Evolutionary conservation across 35 echinoderm and acorn worm species (phyloP).

Genomic region (Apostichopus californicus): DNA sequence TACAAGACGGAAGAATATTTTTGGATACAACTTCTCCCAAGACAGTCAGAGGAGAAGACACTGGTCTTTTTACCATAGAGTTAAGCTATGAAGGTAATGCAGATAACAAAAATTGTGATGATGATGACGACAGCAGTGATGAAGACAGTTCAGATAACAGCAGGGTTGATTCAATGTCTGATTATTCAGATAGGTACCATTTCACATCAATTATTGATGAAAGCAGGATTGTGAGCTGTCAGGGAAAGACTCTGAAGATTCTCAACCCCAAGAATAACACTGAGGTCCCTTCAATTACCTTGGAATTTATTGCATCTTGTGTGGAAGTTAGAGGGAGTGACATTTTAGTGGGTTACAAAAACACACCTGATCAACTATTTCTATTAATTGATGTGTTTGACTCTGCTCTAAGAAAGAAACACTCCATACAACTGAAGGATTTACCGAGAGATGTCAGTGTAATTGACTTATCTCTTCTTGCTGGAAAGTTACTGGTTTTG

Average conservation of each 20-base stretch:
- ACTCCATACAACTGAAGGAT: not conserved
- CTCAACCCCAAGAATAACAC: not conserved
- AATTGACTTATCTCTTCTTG: not conserved
- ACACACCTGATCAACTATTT: not conserved
- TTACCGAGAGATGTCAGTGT: not conserved
- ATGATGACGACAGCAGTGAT: not conserved
- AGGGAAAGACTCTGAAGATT: not conserved
- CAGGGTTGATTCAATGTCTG: too few relatives aligned
- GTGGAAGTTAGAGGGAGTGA: not conserved
- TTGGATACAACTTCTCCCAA: not conserved
- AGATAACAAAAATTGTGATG: not conserved
- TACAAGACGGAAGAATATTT: not conserved
- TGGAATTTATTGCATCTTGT: not conserved
- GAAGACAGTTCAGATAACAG: not conserved
- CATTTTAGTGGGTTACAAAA: not conserved
- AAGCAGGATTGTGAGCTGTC: not conserved
- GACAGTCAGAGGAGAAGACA: not conserved
- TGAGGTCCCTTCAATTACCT: not conserved
- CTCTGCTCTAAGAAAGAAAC: not conserved
- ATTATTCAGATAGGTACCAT: not conserved
- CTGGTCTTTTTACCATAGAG: not conserved
- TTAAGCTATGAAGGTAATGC: not conserved
- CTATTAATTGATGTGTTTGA: not conserved
- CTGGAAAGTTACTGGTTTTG: not conserved
- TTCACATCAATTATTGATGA: not conserved